Percentiles rank a stretch among this genome's conserved stretches.
These are phyloP conservation scores for Macroteleia sp. DNA, from an alignment of 2,888 invertebrate species.

Conservation along the genomic window DNA sequence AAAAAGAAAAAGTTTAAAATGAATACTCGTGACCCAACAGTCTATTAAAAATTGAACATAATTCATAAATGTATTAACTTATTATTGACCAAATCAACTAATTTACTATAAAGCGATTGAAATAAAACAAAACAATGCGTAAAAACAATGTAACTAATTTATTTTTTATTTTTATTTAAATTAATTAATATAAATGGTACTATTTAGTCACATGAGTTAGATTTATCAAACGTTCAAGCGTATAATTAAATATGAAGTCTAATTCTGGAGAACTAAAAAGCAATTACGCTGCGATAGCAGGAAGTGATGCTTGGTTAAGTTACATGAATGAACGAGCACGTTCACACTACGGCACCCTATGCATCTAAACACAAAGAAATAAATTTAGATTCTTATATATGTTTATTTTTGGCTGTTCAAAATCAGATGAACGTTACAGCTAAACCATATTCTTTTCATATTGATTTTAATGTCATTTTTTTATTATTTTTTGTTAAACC, in stretches of 20 bases:
- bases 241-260: constrained; percentile 25
- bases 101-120: too few relatives aligned
- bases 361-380: background rate
- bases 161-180: too few relatives aligned
- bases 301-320: constrained; percentile 4
- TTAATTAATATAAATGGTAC: too few relatives aligned
- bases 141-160: too few relatives aligned
- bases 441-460: background rate
- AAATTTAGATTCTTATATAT: background rate
- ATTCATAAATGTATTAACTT: too few relatives aligned
- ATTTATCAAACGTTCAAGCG: background rate
- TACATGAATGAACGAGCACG: constrained; percentile 12
- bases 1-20: too few relatives aligned
- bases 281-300: constrained; percentile 4
- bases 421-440: background rate
- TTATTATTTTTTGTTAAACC: too few relatives aligned
- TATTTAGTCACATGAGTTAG: background rate
- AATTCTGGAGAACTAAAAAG: constrained; percentile 20
- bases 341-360: background rate
- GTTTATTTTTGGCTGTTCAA: background rate
- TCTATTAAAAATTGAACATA: too few relatives aligned
- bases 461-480: too few relatives aligned
- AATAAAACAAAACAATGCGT: too few relatives aligned
- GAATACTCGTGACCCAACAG: too few relatives aligned
- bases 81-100: too few relatives aligned